These are phyloP conservation scores for Eupithecia dodoneata DNA, from an alignment of 2,888 invertebrate species.

Conservation along the genomic window DNA sequence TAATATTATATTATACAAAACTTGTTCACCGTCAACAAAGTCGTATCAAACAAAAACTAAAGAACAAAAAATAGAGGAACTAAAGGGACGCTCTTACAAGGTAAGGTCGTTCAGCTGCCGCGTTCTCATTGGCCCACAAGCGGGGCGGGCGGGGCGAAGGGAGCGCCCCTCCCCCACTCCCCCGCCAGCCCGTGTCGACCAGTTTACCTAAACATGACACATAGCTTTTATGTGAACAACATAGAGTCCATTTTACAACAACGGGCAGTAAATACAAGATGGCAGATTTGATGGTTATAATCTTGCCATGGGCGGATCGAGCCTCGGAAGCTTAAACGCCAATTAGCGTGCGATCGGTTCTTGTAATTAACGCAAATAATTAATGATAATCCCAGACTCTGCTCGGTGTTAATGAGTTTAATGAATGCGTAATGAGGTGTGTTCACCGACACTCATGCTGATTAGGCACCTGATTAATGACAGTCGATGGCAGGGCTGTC, in stretches of 20 bases:
- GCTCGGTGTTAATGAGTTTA: constrained; percentile 44
- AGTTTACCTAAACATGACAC: constrained; percentile 62
- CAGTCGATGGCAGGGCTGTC: background rate
- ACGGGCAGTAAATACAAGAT: constrained; percentile 52
- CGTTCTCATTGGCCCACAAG: constrained; percentile 71
- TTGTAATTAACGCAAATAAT: constrained; percentile 56
- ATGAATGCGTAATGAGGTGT: constrained; percentile 43
- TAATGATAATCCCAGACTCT: constrained; percentile 55
- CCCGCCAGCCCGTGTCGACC: constrained; percentile 64
- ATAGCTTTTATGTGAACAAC: constrained; percentile 50
- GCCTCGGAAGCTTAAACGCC: constrained; percentile 74
- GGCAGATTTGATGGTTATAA: constrained; percentile 73
- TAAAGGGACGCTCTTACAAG: constrained; percentile 78
- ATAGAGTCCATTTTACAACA: constrained; percentile 61
- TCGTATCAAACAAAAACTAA: constrained; percentile 56
- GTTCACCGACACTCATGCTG: constrained; percentile 27
- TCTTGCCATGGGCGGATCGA: constrained; percentile 82
- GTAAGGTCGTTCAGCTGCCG: constrained; percentile 72
- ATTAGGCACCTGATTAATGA: constrained; percentile 23
- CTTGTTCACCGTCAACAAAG: constrained; percentile 37
- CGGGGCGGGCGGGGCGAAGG: constrained; percentile 76
- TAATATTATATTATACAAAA: constrained; percentile 29
- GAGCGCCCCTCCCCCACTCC: constrained; percentile 73
- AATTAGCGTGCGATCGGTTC: constrained; percentile 76
- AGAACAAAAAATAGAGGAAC: constrained; percentile 66